These are phyloP conservation scores for Coptotermes formosanus DNA, from an alignment of 1,140 invertebrate species.

Conservation along the genomic window DNA sequence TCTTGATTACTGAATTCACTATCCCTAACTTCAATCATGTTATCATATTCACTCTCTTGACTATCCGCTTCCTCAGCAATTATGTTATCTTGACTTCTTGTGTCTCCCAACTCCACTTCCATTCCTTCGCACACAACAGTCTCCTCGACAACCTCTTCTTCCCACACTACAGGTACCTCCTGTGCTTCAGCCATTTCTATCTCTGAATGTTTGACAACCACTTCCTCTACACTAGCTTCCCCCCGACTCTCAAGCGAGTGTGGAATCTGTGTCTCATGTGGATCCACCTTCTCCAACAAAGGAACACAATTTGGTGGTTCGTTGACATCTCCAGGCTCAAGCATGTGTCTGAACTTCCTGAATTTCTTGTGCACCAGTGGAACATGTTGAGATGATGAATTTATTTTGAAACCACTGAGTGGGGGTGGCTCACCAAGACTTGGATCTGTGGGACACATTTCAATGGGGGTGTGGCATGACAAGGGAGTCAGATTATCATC, in stretches of 20 bases:
- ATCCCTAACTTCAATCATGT: conserved; percentile 24
- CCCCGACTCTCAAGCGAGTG: background rate
- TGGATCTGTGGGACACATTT: conserved; percentile 25
- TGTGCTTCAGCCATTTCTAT: conserved; percentile 20
- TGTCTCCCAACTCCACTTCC: conserved; percentile 27
- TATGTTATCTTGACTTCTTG: conserved; percentile 24
- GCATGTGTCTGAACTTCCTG: conserved; percentile 12
- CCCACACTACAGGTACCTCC: conserved; percentile 28
- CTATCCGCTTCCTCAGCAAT: conserved; percentile 20
- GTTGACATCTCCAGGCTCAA: background rate
- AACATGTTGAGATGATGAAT: background rate
- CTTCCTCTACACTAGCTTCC: background rate
- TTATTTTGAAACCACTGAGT: background rate
- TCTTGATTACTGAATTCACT: conserved; percentile 11
- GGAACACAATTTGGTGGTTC: conserved; percentile 20
- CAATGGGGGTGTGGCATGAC: conserved; percentile 24
- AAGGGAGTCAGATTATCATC: conserved; percentile 4
- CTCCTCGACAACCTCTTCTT: conserved; percentile 31
- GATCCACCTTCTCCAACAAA: background rate
- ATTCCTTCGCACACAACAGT: conserved; percentile 32
- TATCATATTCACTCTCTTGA: conserved; percentile 24
- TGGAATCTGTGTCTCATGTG: background rate
- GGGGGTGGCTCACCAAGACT: conserved; percentile 22
- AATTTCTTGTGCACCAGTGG: conserved; percentile 27
- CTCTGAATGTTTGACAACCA: background rate